phyloP scores from a whole-genome alignment of 2,113 vertebrate species.

The Cisticola juncidis region DNA sequence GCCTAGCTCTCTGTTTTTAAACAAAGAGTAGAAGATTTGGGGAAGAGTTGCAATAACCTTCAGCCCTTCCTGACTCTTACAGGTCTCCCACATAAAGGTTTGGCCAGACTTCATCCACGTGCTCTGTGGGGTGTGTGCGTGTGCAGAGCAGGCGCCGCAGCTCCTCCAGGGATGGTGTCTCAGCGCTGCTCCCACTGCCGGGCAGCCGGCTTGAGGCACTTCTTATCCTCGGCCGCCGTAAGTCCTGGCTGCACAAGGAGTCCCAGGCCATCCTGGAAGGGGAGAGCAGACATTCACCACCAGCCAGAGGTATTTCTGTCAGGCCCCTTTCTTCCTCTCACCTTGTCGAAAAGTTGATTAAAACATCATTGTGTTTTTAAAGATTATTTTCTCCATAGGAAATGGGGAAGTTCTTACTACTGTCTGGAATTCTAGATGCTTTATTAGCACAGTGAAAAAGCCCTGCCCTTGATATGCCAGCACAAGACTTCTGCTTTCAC shows the following conservation, averaged over 20 bases:
- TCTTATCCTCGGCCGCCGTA: slow-evolving; percentile 11
- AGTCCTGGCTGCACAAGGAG: slow-evolving; percentile 43
- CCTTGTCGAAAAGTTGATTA: not conserved
- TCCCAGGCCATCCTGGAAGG: slow-evolving; percentile 65
- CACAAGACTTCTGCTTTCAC: not conserved
- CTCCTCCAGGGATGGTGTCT: slow-evolving; percentile 80
- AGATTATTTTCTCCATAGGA: not conserved
- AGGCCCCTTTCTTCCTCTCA: not conserved
- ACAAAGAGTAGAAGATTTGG: not conserved
- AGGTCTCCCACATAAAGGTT: slow-evolving; percentile 92
- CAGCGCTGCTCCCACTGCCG: slow-evolving; percentile 28
- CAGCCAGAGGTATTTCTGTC: not conserved
- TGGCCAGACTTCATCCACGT: slow-evolving; percentile 88
- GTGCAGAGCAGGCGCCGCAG: slow-evolving; percentile 86
- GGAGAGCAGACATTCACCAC: not conserved
- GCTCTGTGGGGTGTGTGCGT: slow-evolving; percentile 46
- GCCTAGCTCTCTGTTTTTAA: not conserved
- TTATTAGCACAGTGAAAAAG: not conserved
- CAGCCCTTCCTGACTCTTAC: slow-evolving; percentile 76
- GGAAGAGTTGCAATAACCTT: not conserved
- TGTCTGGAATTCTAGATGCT: not conserved
- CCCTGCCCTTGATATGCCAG: not conserved
- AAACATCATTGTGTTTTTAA: not conserved
- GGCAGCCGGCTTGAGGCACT: not conserved
- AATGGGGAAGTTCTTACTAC: not conserved